phyloP scores from a whole-genome alignment of 2,113 vertebrate species.

The Sylvia atricapilla region DNA sequence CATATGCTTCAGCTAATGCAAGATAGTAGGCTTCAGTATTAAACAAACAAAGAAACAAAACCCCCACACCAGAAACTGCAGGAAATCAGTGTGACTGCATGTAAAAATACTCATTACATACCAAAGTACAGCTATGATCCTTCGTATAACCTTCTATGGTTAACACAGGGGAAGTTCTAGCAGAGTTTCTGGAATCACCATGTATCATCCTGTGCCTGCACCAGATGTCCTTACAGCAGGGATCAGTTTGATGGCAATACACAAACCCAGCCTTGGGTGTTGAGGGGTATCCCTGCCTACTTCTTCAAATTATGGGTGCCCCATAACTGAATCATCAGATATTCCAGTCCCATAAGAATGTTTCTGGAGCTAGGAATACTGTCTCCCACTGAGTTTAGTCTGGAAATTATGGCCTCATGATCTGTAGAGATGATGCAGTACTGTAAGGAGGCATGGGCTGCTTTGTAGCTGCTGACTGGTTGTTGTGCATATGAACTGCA shows the following conservation, averaged over 20 bases:
- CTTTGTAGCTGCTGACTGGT: not conserved
- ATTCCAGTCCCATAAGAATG: not conserved
- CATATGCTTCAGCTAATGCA: not conserved
- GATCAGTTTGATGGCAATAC: fast-evolving
- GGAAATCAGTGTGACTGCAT: not conserved
- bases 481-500: not conserved
- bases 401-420: fast-evolving
- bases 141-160: not conserved
- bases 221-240: not conserved
- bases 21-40: not conserved
- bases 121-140: not conserved
- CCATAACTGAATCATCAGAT: too few species aligned
- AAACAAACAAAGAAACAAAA: not conserved
- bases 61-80: not conserved
- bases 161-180: not conserved
- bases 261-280: not conserved
- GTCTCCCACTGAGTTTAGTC: not conserved
- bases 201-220: not conserved
- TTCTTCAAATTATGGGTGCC: not conserved
- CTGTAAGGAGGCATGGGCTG: too few species aligned
- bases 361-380: not conserved
- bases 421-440: not conserved
- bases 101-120: not conserved
- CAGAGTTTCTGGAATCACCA: not conserved
- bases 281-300: too few species aligned